Base-by-base conservation (phyloP, 2,113 vertebrate species). In the Dascyllus trimaculatus region DNA sequence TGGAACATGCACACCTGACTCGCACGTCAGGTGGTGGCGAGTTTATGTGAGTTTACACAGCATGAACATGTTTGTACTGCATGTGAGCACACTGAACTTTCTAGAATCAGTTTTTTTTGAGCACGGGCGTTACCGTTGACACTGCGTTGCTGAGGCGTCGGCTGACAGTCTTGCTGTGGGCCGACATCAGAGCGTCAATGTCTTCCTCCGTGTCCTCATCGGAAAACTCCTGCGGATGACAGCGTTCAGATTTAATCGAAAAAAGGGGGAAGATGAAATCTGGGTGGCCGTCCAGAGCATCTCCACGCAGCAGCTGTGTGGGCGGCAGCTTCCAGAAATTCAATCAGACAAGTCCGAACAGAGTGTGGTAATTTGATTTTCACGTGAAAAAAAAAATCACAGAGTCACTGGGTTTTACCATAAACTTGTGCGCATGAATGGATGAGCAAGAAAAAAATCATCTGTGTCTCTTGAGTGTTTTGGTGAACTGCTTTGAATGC, bases 131-230 rank as follows among this genome's bases (percentile, higher is more conserved):
- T 96, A 98, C 96, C 75, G 88, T 92, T 83, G 96, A 97, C 70
- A 95, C 74, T 35, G 95, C 95, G 81, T 84, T 95, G 88, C 90
- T 88, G 88, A 97, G 87, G 75, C 81, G 81, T 2, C 85, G 83
- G 0, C 65, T 74, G 25, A 87, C 81, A 11, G 78, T 76, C 75
- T 92, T 91, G 82, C 90, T 92, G 67, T 72, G 91, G 43, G 94
- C 94, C 8, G 93, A 92, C 78, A 92, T 89, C 85, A 93, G 78
- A 14, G 93, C 93, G 77, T 96, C 93, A 38, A 92, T 94, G 81
- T 95, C 95, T 79, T 97, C 96, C 81, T 96, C 95, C 24, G 62
- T 85, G 38, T 91, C 89, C 6, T 96, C 93, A 25, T 95, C 95
- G 54, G 95, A 92, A 83, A 93, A 96, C 80, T 95, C 95, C 97